Conservation (phyloP, 2,888 invertebrate species). For the Apeira syringaria region DNA sequence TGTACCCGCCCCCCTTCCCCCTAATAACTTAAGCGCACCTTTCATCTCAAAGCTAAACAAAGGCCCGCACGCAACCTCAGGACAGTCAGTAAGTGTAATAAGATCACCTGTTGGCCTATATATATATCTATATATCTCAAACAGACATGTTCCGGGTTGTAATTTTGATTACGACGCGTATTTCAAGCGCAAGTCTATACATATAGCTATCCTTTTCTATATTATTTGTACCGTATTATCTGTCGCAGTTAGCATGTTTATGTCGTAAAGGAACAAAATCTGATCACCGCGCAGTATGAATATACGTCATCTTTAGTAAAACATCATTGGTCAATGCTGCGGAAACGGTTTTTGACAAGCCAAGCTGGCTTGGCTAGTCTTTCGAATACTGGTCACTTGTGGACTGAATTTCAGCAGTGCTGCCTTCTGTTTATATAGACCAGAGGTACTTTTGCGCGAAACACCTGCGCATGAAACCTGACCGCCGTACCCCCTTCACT, state of each 20-base stretch:
- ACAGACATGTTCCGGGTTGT: too few species aligned
- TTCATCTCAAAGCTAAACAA: slow-evolving; percentile 6
- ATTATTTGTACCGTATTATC: too few species aligned
- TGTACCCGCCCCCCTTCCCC: neutral
- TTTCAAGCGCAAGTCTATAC: too few species aligned
- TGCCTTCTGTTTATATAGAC: slow-evolving; percentile 8
- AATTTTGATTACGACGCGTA: too few species aligned
- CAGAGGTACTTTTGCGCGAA: neutral
- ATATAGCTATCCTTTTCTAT: too few species aligned
- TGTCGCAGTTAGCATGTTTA: too few species aligned
- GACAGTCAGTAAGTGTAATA: slow-evolving; percentile 6
- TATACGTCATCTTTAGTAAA: too few species aligned
- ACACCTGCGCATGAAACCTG: neutral
- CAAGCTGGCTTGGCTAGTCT: slow-evolving; percentile 1
- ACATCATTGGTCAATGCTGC: too few species aligned
- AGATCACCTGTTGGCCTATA: slow-evolving; percentile 1
- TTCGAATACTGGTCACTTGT: neutral
- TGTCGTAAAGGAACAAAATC: too few species aligned
- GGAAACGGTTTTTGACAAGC: too few species aligned
- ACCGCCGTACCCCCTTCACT: neutral
- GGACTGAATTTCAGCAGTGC: slow-evolving; percentile 2
- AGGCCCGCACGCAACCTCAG: slow-evolving; percentile 2
- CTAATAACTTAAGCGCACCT: slow-evolving; percentile 1
- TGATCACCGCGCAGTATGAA: too few species aligned
- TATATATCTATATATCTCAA: neutral